Base-by-base conservation (phyloP, 2,888 invertebrate species). In the Melipona bicolor region DNA sequence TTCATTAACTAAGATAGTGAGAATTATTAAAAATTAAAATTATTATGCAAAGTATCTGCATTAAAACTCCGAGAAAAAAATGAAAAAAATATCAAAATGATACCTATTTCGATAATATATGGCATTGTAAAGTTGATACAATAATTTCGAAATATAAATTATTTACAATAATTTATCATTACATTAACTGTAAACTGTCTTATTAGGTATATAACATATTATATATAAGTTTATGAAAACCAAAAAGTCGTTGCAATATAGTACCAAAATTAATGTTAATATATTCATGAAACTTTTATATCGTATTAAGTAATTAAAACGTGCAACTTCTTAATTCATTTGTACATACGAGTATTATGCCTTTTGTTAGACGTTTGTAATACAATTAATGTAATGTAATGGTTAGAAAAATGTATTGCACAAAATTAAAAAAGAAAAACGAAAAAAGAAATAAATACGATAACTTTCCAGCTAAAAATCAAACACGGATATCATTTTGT, bases 161-260 rank as follows among this genome's bases (percentile, higher is more conserved):
- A 91, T 91, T 77, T 91, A 90, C 90, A 90, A 90, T 90, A 89
- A 90, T 90, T 91, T 86, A 87, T 76, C 54, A 72, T 86, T 85
- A 82, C 61, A 82, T 84, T 70, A 83, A 81, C 79, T 76, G 85
- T 87, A 78, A 77, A 78, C 80, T 80, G 81, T 61, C 75, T 83
- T 77, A 61, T 87, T 83, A 72, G 79, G 77, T 85, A 79, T 74
- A 71, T 67, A 85, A 85, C 81, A 87, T 84, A 85, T 84, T 82
- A 89, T 74, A 81, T 76, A 79, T 81, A 81, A 80, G 71, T 76
- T 87, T 73, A 75, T 81, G 68, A 79, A 72, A 82, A 81, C 68
- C 83, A 77, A 84, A 89, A 85, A 85, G 85, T 84, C 76, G 88
- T 81, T 83, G 75, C 83, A 83, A 81, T 65, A 59, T 19, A 27